Percentiles rank a stretch among this genome's conserved stretches.
These are phyloP conservation scores for Dipodomys stephensi DNA, from an alignment of 2,113 vertebrate species.

Conservation along the genomic window DNA sequence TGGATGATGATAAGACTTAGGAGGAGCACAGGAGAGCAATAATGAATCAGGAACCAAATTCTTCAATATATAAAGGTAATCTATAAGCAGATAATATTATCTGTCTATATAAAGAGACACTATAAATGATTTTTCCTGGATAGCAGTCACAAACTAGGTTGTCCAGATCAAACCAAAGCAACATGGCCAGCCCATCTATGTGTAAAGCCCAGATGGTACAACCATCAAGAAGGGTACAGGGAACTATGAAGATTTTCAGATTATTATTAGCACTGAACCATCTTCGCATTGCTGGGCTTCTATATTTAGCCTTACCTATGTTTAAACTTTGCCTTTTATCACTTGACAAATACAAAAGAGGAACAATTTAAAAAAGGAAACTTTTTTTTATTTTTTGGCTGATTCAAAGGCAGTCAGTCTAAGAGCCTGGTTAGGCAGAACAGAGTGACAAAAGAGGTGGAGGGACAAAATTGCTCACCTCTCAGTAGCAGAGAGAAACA, in stretches of 20 bases:
- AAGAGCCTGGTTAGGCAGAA: too few species aligned
- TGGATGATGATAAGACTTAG: neutral
- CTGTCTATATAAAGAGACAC: neutral
- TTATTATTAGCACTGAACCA: neutral
- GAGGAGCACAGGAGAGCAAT: neutral
- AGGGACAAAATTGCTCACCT: too few species aligned
- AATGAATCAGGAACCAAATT: neutral
- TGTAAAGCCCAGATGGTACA: neutral
- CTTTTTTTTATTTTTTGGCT: too few species aligned
- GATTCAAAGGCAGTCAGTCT: too few species aligned
- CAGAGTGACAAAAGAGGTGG: too few species aligned
- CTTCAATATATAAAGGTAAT: neutral
- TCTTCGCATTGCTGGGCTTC: conserved; percentile 25
- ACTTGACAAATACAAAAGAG: too few species aligned
- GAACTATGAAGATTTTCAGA: neutral
- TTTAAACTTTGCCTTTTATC: too few species aligned
- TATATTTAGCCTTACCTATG: neutral
- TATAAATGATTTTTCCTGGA: neutral
- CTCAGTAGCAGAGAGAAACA: too few species aligned
- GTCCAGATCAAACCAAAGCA: neutral
- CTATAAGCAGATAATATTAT: neutral
- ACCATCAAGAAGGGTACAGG: neutral
- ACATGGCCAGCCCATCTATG: neutral
- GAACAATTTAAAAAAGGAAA: too few species aligned
- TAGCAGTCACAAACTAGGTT: neutral